phyloP scores from a whole-genome alignment of 2,888 invertebrate genomes.

The Eumacrocentrus americanus region DNA sequence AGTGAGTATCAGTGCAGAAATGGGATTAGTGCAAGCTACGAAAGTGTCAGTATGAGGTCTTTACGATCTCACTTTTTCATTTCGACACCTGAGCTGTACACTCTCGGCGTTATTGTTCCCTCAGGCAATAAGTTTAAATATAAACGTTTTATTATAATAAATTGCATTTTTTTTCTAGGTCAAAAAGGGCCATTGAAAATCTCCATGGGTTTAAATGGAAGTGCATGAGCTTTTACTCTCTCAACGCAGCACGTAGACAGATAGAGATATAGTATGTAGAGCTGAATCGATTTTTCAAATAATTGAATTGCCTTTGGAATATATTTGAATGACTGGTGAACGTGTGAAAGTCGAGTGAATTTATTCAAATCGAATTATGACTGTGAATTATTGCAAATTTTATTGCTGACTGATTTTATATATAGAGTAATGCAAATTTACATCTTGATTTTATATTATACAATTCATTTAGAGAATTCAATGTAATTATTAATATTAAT shows the following conservation, averaged over 20 bases:
- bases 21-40: constrained; percentile 5
- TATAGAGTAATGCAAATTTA: neutral
- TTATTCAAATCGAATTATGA: constrained; percentile 17
- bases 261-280: neutral
- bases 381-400: constrained; percentile 7
- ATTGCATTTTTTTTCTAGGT: no score
- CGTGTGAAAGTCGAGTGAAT: neutral
- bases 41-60: neutral
- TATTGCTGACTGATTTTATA: constrained; percentile 15
- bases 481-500: no score
- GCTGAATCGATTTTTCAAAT: constrained; percentile 8
- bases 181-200: no score
- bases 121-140: neutral
- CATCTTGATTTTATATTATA: neutral
- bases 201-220: neutral
- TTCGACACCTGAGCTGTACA: neutral
- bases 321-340: neutral
- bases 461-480: neutral
- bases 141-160: neutral
- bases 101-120: neutral
- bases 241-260: neutral
- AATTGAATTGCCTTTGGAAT: constrained; percentile 3
- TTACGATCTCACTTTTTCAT: constrained; percentile 10
- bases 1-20: constrained; percentile 4
- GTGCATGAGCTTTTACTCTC: neutral